phyloP scores from a whole-genome alignment of 2,888 invertebrate genomes.

The Diadegma fenestrale region DNA sequence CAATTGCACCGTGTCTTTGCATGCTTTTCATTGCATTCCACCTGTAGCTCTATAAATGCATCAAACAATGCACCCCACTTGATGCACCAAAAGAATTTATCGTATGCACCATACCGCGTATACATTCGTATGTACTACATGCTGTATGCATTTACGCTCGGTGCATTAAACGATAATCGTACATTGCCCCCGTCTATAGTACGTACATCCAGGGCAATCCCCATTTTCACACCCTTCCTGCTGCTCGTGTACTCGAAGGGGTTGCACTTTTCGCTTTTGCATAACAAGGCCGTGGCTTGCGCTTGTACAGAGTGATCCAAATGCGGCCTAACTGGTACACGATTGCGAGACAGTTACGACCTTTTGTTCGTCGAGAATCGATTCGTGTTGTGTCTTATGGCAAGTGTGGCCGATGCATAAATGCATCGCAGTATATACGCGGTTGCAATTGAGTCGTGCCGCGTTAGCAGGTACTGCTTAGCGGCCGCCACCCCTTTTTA shows the following conservation, averaged over 20 bases:
- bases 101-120: background rate
- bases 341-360: background rate
- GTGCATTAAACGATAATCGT: slow-evolving; percentile 61
- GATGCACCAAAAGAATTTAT: slow-evolving; percentile 46
- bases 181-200: slow-evolving; percentile 47
- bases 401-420: slow-evolving; percentile 54
- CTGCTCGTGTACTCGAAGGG: slow-evolving; percentile 37
- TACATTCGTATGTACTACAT: background rate
- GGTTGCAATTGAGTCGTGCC: slow-evolving; percentile 65
- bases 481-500: slow-evolving; percentile 41
- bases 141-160: slow-evolving; percentile 27
- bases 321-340: background rate
- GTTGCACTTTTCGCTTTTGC: slow-evolving; percentile 61
- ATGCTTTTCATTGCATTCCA: slow-evolving; percentile 24
- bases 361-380: slow-evolving; percentile 1
- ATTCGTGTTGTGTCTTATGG: background rate
- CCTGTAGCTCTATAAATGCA: slow-evolving; percentile 39
- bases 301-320: background rate
- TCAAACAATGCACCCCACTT: slow-evolving; percentile 22
- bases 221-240: slow-evolving; percentile 26
- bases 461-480: slow-evolving; percentile 55
- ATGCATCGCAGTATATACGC: slow-evolving; percentile 48
- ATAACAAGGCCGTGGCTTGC: slow-evolving; percentile 59
- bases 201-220: slow-evolving; percentile 27
- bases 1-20: background rate